These are phyloP conservation scores for Rhinichthys osculus DNA, from an alignment of 2,797 vertebrate species.

Conservation along the genomic window DNA sequence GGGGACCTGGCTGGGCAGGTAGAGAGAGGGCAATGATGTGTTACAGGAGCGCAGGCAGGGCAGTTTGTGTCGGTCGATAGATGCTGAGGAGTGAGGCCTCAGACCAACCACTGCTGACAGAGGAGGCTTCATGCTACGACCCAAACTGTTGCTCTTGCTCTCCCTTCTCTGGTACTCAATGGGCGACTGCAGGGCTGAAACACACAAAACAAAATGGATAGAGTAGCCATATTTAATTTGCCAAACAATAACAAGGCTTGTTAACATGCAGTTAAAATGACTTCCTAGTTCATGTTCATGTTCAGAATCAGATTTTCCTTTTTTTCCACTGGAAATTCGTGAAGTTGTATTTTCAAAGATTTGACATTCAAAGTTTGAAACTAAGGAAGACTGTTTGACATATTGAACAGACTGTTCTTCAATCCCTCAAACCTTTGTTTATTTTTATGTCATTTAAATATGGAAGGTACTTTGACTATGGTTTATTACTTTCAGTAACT, in stretches of 20 bases:
- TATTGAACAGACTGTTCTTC: neutral
- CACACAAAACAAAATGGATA: slow-evolving; percentile 23
- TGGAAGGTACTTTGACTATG: neutral
- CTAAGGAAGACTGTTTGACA: neutral
- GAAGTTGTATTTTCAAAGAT: neutral
- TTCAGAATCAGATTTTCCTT: neutral
- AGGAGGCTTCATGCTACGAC: slow-evolving; percentile 82
- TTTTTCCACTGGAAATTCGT: neutral
- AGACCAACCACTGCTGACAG: slow-evolving; percentile 75
- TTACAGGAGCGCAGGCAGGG: slow-evolving; percentile 85
- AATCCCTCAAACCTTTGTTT: neutral
- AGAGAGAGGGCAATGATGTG: slow-evolving; percentile 87
- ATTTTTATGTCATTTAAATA: neutral
- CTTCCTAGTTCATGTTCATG: neutral
- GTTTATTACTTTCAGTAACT: neutral
- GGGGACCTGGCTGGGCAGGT: slow-evolving; percentile 81
- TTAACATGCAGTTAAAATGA: neutral
- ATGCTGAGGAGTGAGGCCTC: slow-evolving; percentile 85
- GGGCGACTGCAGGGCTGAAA: slow-evolving; percentile 90
- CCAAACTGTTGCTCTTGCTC: slow-evolving; percentile 92
- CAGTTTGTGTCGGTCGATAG: slow-evolving; percentile 84
- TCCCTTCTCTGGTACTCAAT: slow-evolving; percentile 94
- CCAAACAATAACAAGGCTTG: neutral
- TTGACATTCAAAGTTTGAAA: neutral
- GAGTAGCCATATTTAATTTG: neutral